phyloP scores from a whole-genome alignment of 2,888 invertebrate species.

The Oxystoma pomonae region DNA sequence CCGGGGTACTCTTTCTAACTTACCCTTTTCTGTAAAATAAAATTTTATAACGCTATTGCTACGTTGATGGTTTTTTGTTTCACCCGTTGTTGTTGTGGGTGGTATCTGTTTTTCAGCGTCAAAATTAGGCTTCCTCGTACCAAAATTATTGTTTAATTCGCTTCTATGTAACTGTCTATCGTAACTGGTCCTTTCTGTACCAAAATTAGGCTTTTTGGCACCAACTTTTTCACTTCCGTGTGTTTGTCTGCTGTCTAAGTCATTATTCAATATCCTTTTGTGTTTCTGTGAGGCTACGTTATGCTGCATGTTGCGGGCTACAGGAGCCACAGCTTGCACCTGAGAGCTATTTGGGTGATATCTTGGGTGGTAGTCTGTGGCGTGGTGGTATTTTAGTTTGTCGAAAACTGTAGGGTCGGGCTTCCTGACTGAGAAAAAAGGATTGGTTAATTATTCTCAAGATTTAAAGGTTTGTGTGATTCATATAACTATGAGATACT shows the following conservation, averaged over 20 bases:
- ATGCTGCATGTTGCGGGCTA: neutral
- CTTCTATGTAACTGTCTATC: neutral
- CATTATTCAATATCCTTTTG: neutral
- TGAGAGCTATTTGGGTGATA: neutral
- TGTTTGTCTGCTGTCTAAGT: neutral
- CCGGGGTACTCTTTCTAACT: neutral
- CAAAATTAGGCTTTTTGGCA: neutral
- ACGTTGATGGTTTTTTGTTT: neutral
- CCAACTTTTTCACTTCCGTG: neutral
- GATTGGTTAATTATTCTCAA: too few species aligned
- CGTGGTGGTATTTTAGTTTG: neutral
- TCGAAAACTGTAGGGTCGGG: slow-evolving; percentile 34
- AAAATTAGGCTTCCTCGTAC: neutral
- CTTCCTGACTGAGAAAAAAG: slow-evolving; percentile 60
- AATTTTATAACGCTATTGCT: neutral
- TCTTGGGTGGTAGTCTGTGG: neutral
- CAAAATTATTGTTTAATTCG: neutral
- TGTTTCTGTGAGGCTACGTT: neutral
- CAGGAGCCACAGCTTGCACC: neutral
- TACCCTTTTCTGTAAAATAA: neutral
- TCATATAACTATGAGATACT: too few species aligned
- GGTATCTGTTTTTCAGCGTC: neutral
- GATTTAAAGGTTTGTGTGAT: too few species aligned
- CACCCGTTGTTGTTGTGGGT: neutral
- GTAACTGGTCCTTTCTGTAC: neutral